phyloP scores from a whole-genome alignment of 2,797 vertebrate species.

The Sebastes reedi region DNA sequence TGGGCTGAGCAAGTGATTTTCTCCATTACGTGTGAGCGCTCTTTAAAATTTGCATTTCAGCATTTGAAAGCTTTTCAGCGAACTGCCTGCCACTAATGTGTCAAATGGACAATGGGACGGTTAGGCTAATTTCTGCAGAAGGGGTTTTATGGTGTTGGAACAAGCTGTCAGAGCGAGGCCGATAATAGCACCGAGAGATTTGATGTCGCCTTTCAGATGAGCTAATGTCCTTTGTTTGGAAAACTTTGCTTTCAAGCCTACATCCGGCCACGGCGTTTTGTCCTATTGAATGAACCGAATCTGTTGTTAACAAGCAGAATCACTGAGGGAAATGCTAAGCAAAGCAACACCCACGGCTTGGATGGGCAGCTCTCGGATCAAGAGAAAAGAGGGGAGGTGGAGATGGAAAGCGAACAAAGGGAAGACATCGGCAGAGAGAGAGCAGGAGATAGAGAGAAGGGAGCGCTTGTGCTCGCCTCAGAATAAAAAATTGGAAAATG shows the following conservation, averaged over 20 bases:
- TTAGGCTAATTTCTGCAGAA: slow-evolving; percentile 56
- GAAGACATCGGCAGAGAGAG: background rate
- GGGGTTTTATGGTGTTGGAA: slow-evolving; percentile 43
- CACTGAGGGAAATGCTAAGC: slow-evolving; percentile 15
- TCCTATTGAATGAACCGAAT: slow-evolving; percentile 29
- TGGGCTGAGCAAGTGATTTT: slow-evolving; percentile 52
- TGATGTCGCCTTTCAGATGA: slow-evolving; percentile 51
- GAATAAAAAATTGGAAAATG: slow-evolving; percentile 31
- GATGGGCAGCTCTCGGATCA: slow-evolving; percentile 38
- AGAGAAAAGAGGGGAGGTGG: slow-evolving; percentile 44
- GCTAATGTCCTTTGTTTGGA: slow-evolving; percentile 11
- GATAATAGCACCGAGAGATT: slow-evolving; percentile 49
- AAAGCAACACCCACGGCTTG: slow-evolving; percentile 40
- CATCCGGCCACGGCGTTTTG: slow-evolving; percentile 22
- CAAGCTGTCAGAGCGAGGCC: slow-evolving; percentile 48
- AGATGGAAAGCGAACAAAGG: slow-evolving; percentile 26
- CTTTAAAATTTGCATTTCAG: slow-evolving; percentile 37
- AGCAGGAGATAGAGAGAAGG: slow-evolving; percentile 18
- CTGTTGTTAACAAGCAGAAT: slow-evolving; percentile 24
- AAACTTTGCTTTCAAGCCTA: slow-evolving; percentile 38
- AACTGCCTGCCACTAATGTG: slow-evolving; percentile 59
- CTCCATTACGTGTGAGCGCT: slow-evolving; percentile 38
- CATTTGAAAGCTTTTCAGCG: slow-evolving; percentile 51
- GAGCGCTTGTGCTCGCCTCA: slow-evolving; percentile 16
- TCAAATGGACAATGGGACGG: slow-evolving; percentile 61